Base-by-base conservation (phyloP, 2,113 vertebrate species). In the Gobiocypris rarus region DNA sequence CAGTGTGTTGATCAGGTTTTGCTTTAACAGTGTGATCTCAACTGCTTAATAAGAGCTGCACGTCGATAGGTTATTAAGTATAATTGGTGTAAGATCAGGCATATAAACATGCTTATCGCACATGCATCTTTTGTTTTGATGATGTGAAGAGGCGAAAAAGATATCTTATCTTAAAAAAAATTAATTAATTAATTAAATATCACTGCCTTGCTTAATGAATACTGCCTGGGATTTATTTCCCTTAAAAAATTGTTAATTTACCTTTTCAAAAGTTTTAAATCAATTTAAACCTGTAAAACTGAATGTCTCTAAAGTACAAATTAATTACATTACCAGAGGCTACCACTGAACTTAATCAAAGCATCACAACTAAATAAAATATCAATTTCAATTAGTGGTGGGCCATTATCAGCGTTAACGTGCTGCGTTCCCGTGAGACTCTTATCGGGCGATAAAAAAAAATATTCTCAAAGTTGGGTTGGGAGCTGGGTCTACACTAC, bases 341-440 rank as follows among this genome's bases (percentile, higher is more conserved):
- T 77, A 26, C 22, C 15, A 38, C 56, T 77, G n/a, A 77, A 77
- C 22, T 41, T 56, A 58, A 75, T 75, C 26, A 75, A 75, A 41
- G 75, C 6, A 77, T 54, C 50, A 58, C 13, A 41, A 41, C 75
- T 77, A 11, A 14, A n/a, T n/a, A 41, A 14, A 4, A 34, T 34
- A 34, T 34, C 34, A 34, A 34, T 34, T 34, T 34, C 34, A 34
- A 34, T 34, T n/a, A n/a, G n/a, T n/a, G n/a, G n/a, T n/a, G n/a
- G n/a, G n/a, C n/a, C n/a, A n/a, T n/a, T n/a, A n/a, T n/a, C n/a
- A n/a, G n/a, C n/a, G n/a, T n/a, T n/a, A n/a, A n/a, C n/a, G n/a
- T n/a, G n/a, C n/a, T n/a, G n/a, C n/a, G n/a, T n/a, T n/a, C n/a
- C n/a, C n/a, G n/a, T n/a, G n/a, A n/a, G n/a, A n/a, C n/a, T n/a